phyloP scores from a whole-genome alignment of 2,888 invertebrate genomes.

The Salpingus planirostris region DNA sequence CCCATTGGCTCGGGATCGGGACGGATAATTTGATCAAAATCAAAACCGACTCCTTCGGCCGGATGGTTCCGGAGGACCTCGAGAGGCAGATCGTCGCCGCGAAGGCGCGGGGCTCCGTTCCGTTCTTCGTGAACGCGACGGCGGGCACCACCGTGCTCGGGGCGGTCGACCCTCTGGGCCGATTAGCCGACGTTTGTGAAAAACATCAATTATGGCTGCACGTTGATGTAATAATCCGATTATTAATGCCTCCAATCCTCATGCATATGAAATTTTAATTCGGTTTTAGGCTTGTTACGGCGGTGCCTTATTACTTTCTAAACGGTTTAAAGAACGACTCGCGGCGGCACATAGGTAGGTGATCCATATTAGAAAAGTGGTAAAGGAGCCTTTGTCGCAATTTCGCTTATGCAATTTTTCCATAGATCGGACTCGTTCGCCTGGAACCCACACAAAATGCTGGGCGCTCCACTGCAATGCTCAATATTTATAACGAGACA shows the following conservation, averaged over 20 bases:
- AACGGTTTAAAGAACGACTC: slow-evolving; percentile 11
- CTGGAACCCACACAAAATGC: slow-evolving; percentile 84
- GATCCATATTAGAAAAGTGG: slow-evolving; percentile 7
- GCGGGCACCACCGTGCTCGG: slow-evolving; percentile 78
- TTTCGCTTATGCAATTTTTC: slow-evolving; percentile 16
- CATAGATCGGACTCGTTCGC: slow-evolving; percentile 65
- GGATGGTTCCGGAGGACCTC: slow-evolving; percentile 56
- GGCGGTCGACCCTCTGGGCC: slow-evolving; percentile 66
- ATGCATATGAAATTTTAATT: slow-evolving; percentile 4
- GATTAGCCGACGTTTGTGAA: slow-evolving; percentile 59
- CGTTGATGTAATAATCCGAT: slow-evolving; percentile 73
- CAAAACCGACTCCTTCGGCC: slow-evolving; percentile 56
- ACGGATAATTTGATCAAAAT: slow-evolving; percentile 59
- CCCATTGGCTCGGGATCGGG: slow-evolving; percentile 79
- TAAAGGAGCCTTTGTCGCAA: no score
- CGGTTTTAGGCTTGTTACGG: slow-evolving; percentile 17
- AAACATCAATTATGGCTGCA: slow-evolving; percentile 69
- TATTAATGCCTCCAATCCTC: no score
- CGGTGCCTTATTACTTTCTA: slow-evolving; percentile 16
- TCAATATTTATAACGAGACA: slow-evolving; percentile 58
- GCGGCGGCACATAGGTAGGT: slow-evolving; percentile 18
- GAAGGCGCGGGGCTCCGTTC: slow-evolving; percentile 44
- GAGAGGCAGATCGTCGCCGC: slow-evolving; percentile 48
- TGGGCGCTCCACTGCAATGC: slow-evolving; percentile 72
- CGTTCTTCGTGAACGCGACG: slow-evolving; percentile 65